These are phyloP conservation scores for Brotula barbata DNA, from an alignment of 2,797 vertebrate species.

Conservation along the genomic window DNA sequence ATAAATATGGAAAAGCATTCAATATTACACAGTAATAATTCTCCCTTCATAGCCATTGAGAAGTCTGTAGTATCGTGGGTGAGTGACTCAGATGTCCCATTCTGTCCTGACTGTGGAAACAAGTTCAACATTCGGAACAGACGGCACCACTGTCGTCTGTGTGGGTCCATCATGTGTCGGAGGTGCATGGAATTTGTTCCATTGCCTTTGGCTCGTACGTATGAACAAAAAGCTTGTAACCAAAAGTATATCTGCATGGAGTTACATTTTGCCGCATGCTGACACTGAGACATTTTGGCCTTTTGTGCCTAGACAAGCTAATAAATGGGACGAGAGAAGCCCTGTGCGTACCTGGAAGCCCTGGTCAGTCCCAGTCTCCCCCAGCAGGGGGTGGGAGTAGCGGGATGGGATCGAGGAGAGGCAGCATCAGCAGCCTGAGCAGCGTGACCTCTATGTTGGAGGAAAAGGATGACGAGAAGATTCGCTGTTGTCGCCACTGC, in stretches of 20 bases:
- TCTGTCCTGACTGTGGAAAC: slow-evolving; percentile 95
- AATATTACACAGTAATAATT: not conserved
- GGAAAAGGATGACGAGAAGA: slow-evolving; percentile 93
- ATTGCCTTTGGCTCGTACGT: slow-evolving; percentile 89
- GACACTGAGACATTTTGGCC: not conserved
- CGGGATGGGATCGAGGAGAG: slow-evolving; percentile 86
- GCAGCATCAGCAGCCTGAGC: slow-evolving; percentile 92
- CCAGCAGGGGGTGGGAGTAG: slow-evolving; percentile 68
- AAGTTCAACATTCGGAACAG: slow-evolving; percentile 94
- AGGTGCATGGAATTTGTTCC: slow-evolving; percentile 92
- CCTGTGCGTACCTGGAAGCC: slow-evolving; percentile 83
- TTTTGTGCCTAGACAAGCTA: slow-evolving; percentile 83
- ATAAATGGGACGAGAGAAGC: slow-evolving; percentile 89
- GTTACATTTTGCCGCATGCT: not conserved
- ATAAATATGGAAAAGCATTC: not conserved
- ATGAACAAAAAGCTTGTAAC: slow-evolving; percentile 1
- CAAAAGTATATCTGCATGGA: not conserved
- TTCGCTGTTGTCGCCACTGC: slow-evolving; percentile 94
- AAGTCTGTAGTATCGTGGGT: slow-evolving; percentile 97
- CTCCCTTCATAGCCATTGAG: slow-evolving; percentile 84
- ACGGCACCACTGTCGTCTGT: slow-evolving; percentile 96
- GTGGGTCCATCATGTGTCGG: slow-evolving; percentile 97
- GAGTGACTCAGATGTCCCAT: slow-evolving; percentile 94
- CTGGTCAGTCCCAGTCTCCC: slow-evolving; percentile 77
- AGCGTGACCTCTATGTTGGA: slow-evolving; percentile 93